Evolutionary conservation across 2,113 vertebrate species (phyloP).

Genomic region (Halichoerus grypus): DNA sequence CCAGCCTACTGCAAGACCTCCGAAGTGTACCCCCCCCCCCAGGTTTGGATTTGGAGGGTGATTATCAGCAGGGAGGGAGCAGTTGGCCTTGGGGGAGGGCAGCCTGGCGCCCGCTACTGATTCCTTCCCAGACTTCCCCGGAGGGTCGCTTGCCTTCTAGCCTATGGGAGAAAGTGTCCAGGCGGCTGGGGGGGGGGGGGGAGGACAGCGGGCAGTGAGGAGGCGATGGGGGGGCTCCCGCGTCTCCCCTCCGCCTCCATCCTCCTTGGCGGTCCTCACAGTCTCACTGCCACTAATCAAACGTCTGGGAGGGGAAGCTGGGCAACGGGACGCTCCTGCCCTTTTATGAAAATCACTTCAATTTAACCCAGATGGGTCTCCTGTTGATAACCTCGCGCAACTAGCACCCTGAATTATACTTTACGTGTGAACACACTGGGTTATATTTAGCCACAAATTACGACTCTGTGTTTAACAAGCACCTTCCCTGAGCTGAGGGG

Average conservation of each 20-base stretch:
- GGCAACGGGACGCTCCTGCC: background rate
- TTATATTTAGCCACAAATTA: constrained; percentile 85
- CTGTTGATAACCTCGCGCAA: constrained; percentile 79
- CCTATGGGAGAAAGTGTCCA: background rate
- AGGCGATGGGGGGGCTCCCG: background rate
- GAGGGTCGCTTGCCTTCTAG: background rate
- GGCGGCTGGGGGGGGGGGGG: background rate
- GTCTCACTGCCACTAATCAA: background rate
- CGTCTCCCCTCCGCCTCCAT: background rate
- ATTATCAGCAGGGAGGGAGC: background rate
- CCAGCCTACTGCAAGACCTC: background rate
- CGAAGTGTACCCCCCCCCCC: background rate
- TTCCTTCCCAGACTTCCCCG: background rate
- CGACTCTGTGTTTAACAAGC: constrained; percentile 79
- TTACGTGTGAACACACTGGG: constrained; percentile 77
- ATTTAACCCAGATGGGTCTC: constrained; percentile 86
- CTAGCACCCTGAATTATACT: constrained; percentile 75
- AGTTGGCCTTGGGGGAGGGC: background rate
- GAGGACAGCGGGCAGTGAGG: background rate
- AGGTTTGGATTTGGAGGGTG: background rate
- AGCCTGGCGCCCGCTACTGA: background rate
- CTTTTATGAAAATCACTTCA: constrained; percentile 82
- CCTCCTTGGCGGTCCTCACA: background rate
- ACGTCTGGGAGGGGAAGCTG: background rate
- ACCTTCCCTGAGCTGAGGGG: constrained; percentile 36